Percentiles rank a stretch among this genome's conserved stretches.
phyloP scores from a whole-genome alignment of 2,797 vertebrate species.

The Scolopax bukidnonensis region DNA sequence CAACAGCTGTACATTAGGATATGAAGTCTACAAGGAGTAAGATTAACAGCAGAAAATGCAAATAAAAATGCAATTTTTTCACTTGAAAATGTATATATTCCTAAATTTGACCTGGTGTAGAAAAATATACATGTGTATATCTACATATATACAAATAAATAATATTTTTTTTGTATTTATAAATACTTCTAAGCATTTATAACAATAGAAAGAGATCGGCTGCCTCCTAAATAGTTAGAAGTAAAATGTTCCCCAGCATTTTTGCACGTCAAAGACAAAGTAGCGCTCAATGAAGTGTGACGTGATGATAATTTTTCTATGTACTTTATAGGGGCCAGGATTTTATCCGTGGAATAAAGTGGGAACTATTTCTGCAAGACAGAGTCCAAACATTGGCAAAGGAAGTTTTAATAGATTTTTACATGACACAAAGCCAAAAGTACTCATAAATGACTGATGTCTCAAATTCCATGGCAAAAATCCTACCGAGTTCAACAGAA shows the following conservation, averaged over 20 bases:
- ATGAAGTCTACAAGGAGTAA: not conserved
- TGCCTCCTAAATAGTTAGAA: not conserved
- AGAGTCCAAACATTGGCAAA: constrained; percentile 52
- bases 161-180: not conserved
- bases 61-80: not conserved
- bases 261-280: not conserved
- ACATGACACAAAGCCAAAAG: constrained; percentile 57
- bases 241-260: not conserved
- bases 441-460: constrained; percentile 54
- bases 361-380: constrained; percentile 52
- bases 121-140: not conserved
- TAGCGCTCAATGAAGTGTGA: constrained; percentile 42
- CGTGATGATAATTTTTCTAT: constrained; percentile 16
- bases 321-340: constrained; percentile 17
- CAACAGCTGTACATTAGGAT: not conserved
- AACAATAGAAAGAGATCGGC: not conserved
- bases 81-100: not conserved
- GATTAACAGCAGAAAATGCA: not conserved
- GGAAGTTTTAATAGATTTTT: constrained; percentile 61
- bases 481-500: not conserved
- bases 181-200: not conserved
- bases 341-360: constrained; percentile 22
- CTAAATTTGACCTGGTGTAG: not conserved
- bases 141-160: not conserved
- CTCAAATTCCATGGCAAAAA: constrained; percentile 52